These are phyloP conservation scores for Cotesia typhae DNA, from an alignment of 1,140 invertebrate species.

Conservation along the genomic window DNA sequence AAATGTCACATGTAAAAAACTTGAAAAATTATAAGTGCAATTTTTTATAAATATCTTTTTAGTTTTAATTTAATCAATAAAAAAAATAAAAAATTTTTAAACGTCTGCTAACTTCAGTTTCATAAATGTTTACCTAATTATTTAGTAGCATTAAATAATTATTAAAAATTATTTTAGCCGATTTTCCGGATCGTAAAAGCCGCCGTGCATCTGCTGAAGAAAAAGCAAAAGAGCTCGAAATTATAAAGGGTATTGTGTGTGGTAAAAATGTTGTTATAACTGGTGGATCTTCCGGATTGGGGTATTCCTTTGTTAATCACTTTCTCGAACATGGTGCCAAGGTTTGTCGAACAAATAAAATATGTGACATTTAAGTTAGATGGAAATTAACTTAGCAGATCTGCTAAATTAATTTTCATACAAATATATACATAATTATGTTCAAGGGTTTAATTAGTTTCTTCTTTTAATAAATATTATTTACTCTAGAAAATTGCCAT, in stretches of 20 bases:
- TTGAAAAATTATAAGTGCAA: too few relatives aligned
- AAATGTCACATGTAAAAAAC: too few relatives aligned
- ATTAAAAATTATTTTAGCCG: neutral
- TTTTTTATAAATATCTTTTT: too few relatives aligned
- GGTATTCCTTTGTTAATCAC: constrained; percentile 60
- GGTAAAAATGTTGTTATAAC: constrained; percentile 65
- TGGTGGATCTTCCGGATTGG: constrained; percentile 64
- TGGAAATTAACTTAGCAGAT: neutral
- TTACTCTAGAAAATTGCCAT: constrained; percentile 51
- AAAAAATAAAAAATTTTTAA: too few relatives aligned
- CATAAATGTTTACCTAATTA: too few relatives aligned
- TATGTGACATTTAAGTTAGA: neutral
- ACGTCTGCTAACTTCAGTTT: too few relatives aligned
- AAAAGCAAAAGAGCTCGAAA: constrained; percentile 50
- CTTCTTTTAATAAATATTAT: neutral
- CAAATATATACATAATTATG: too few relatives aligned
- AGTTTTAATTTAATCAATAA: neutral
- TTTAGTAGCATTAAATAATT: too few relatives aligned
- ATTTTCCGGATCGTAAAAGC: constrained; percentile 24
- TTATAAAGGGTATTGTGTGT: constrained; percentile 49
- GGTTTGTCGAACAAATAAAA: constrained; percentile 48
- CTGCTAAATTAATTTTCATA: neutral
- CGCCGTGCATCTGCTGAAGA: constrained; percentile 50
- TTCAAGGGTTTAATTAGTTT: too few relatives aligned
- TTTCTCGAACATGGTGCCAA: constrained; percentile 61